These are phyloP conservation scores for Pterocles burchelli DNA, from an alignment of 2,113 vertebrate genomes.

Conservation along the genomic window DNA sequence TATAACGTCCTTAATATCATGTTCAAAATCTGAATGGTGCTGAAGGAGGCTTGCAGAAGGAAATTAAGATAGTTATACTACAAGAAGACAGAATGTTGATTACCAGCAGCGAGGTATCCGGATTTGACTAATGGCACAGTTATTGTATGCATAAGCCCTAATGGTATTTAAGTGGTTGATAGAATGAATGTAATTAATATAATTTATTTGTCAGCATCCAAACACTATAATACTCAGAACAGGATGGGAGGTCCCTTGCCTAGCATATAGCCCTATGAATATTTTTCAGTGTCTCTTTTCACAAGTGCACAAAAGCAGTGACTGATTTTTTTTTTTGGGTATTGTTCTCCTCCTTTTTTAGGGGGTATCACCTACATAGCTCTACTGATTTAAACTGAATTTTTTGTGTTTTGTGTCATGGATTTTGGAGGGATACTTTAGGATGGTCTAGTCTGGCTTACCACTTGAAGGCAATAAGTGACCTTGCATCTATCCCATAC, in stretches of 20 bases:
- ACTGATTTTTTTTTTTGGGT: not conserved
- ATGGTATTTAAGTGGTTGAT: constrained; percentile 60
- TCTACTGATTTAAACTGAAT: not conserved
- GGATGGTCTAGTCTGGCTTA: not conserved
- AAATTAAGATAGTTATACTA: constrained; percentile 26
- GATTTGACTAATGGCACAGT: constrained; percentile 55
- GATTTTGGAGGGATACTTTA: not conserved
- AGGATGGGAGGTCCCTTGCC: constrained; percentile 15
- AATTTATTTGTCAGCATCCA: constrained; percentile 57
- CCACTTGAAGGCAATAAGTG: not conserved
- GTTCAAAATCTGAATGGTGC: not conserved
- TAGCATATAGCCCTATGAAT: not conserved
- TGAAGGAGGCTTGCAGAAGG: not conserved
- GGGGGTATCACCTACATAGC: not conserved
- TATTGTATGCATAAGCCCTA: constrained; percentile 58
- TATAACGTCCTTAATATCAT: not conserved
- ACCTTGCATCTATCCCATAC: not conserved
- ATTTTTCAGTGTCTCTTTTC: not conserved
- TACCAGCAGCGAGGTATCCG: constrained; percentile 27
- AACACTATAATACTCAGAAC: constrained; percentile 16
- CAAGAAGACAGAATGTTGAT: constrained; percentile 30
- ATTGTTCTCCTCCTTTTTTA: not conserved
- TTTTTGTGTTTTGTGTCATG: not conserved
- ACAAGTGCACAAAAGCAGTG: not conserved
- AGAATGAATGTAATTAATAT: constrained; percentile 59